These are phyloP conservation scores for Eunapius fragilis DNA, from an alignment of 37 sponge, comb jelly and placozoan genomes.

Conservation along the genomic window DNA sequence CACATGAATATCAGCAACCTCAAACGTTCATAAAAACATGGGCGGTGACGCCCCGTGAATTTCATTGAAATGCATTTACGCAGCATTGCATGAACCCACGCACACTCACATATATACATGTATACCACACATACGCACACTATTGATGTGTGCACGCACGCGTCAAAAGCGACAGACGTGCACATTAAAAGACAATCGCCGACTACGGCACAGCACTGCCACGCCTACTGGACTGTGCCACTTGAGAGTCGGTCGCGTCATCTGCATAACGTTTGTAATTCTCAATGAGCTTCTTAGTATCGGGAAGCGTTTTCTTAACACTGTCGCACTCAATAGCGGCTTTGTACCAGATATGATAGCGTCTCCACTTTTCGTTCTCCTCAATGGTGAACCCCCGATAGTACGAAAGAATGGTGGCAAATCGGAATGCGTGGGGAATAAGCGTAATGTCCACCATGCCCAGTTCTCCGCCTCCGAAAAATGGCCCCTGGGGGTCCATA, in stretches of 20 bases:
- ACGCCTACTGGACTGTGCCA: conserved; percentile 10
- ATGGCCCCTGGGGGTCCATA: neutral
- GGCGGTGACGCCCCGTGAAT: no score
- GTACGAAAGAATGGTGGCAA: conserved; percentile 8
- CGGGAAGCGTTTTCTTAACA: conserved; percentile 16
- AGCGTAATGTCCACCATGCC: conserved; percentile 25
- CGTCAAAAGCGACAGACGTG: no score
- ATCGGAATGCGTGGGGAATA: conserved; percentile 7
- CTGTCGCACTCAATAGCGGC: conserved; percentile 1
- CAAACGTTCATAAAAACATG: no score
- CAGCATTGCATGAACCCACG: no score
- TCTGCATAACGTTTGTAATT: conserved; percentile 33
- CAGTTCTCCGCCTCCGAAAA: conserved; percentile 17
- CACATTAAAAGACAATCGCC: neutral
- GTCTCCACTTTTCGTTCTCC: neutral
- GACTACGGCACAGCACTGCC: conserved; percentile 1
- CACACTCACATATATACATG: no score
- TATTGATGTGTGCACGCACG: no score
- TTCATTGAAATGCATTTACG: no score
- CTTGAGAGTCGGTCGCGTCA: conserved; percentile 1
- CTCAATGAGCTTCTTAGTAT: neutral
- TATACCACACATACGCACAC: no score
- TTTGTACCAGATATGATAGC: conserved; percentile 20
- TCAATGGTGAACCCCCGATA: conserved; percentile 24
- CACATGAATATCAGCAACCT: no score